These are phyloP conservation scores for Balearica regulorum DNA, from an alignment of 2,797 vertebrate species.

Conservation along the genomic window DNA sequence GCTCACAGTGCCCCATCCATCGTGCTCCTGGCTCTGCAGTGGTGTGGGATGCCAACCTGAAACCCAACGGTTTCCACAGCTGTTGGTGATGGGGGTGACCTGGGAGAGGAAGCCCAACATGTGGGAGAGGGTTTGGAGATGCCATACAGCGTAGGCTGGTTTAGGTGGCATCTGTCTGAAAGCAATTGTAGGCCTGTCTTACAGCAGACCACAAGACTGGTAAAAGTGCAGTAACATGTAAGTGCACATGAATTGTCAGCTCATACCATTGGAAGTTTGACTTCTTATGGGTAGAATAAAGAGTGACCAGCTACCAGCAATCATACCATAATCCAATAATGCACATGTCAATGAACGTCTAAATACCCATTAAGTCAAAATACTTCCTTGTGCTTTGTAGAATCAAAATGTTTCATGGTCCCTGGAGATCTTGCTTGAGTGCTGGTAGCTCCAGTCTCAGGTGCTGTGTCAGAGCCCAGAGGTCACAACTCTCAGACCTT, in stretches of 20 bases:
- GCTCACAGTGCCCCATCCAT: not conserved
- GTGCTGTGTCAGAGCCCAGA: not conserved
- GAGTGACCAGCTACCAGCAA: not conserved
- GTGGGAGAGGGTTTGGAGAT: not conserved
- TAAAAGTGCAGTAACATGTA: not conserved
- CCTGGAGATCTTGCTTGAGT: not conserved
- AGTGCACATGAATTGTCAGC: not conserved
- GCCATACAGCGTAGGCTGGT: not conserved
- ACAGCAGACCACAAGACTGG: accelerated
- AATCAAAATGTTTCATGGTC: not conserved
- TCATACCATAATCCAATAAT: not conserved
- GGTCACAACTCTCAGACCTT: not conserved
- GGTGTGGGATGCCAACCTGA: not conserved
- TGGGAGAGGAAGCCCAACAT: not conserved
- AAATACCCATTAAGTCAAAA: not conserved
- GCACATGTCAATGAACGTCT: not conserved
- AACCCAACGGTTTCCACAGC: not conserved
- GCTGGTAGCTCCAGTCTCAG: not conserved
- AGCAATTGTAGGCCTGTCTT: not conserved
- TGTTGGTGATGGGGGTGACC: not conserved
- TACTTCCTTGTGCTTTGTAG: not conserved
- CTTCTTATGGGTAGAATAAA: not conserved
- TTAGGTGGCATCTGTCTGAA: not conserved
- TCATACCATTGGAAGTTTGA: not conserved
- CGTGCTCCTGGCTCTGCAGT: not conserved